Percentiles rank a stretch among this genome's conserved stretches.
These are phyloP conservation scores for Helicorthomorpha holstii DNA, from an alignment of 1,140 invertebrate species.

Conservation along the genomic window DNA sequence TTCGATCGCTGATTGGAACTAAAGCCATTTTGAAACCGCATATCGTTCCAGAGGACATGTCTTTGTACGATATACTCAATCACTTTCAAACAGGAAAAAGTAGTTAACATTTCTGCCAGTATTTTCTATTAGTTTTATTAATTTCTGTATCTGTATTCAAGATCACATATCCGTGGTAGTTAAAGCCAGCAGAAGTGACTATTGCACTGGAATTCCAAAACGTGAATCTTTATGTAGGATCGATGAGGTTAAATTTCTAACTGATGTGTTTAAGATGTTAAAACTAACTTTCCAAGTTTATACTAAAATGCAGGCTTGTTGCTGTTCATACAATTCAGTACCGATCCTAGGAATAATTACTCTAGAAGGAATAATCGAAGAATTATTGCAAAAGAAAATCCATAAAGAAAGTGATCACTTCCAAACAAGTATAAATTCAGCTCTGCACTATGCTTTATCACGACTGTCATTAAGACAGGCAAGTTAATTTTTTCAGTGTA, in stretches of 20 bases:
- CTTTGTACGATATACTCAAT: constrained; percentile 22
- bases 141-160: too few species aligned
- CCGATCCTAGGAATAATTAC: constrained; percentile 23
- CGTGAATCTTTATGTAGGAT: too few species aligned
- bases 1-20: constrained; percentile 13
- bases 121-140: background rate
- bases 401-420: constrained; percentile 16
- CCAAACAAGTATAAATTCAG: background rate
- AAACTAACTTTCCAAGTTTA: too few species aligned
- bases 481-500: too few species aligned
- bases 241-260: too few species aligned
- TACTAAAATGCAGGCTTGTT: too few species aligned
- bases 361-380: constrained; percentile 25
- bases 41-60: constrained; percentile 15
- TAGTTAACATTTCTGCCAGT: constrained; percentile 7
- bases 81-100: constrained; percentile 23
- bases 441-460: background rate
- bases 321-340: constrained; percentile 2
- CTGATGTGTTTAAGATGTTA: too few species aligned
- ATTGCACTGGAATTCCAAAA: too few species aligned
- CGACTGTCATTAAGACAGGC: background rate
- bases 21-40: constrained; percentile 11
- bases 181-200: constrained; percentile 3
- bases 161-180: background rate
- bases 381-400: constrained; percentile 25